These are phyloP conservation scores for Ancistrus triradiatus DNA, from an alignment of 2,113 vertebrate genomes.

Conservation along the genomic window DNA sequence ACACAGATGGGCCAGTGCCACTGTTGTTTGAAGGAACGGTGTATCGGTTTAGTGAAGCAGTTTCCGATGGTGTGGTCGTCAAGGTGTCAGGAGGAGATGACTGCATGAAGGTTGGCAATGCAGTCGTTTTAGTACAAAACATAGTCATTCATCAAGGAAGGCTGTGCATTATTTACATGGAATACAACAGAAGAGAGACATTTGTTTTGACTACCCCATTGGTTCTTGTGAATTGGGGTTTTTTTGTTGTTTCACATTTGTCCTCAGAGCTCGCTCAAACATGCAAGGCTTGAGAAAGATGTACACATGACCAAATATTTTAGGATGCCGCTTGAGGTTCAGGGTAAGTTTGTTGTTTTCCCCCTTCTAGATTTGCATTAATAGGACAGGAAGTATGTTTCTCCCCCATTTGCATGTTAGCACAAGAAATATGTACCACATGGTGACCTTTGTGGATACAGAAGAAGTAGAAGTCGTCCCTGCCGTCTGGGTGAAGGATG, in stretches of 20 bases:
- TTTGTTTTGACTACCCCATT: conserved; percentile 19
- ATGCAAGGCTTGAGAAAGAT: not conserved
- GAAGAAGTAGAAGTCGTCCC: conserved; percentile 25
- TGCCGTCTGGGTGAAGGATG: conserved; percentile 21
- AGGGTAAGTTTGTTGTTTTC: conserved; percentile 25
- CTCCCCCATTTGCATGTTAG: not conserved
- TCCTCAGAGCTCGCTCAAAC: conserved; percentile 9
- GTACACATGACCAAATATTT: too few species aligned
- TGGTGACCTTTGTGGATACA: too few species aligned
- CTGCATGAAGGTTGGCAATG: conserved; percentile 10
- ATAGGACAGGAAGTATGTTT: too few species aligned
- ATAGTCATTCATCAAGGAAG: conserved; percentile 13
- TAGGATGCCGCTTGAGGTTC: too few species aligned
- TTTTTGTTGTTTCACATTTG: conserved; percentile 22
- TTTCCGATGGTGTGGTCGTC: not conserved
- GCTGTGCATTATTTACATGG: too few species aligned
- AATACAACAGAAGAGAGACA: conserved; percentile 5
- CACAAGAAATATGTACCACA: conserved; percentile 24
- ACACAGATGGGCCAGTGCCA: conserved; percentile 13
- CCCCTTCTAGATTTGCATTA: too few species aligned
- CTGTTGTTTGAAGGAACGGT: not conserved
- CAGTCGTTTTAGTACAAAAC: conserved; percentile 24
- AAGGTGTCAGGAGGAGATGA: conserved; percentile 18
- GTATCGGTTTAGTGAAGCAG: conserved; percentile 7
- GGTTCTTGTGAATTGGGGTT: conserved; percentile 15